Evolutionary conservation across 2,113 vertebrate species (phyloP).

Genomic region (Nyctereutes procyonoides): DNA sequence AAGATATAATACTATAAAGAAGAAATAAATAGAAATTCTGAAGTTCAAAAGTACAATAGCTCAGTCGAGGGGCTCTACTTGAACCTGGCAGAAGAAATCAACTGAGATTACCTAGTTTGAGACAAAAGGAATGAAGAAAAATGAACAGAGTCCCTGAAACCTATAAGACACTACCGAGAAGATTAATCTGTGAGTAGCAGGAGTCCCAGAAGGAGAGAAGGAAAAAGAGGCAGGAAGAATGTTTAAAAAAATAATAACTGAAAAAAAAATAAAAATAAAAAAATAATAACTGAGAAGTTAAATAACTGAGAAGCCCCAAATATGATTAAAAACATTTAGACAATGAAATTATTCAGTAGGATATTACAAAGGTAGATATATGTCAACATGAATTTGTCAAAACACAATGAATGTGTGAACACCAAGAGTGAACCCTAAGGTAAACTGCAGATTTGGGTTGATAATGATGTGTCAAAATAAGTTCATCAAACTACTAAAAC

Average conservation of each 20-base stretch:
- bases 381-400: not conserved
- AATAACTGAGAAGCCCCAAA: not conserved
- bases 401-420: not conserved
- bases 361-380: not conserved
- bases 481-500: not conserved
- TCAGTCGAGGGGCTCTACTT: not conserved
- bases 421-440: not conserved
- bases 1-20: not conserved
- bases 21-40: not conserved
- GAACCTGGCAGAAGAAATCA: not conserved
- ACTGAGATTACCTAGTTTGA: not conserved
- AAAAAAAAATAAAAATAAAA: not conserved
- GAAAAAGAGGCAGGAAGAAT: not conserved
- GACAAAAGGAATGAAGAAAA: not conserved
- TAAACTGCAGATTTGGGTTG: not conserved
- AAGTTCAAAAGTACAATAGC: not conserved
- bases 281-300: not conserved
- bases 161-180: not conserved
- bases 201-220: not conserved
- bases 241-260: not conserved
- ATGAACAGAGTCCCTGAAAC: not conserved
- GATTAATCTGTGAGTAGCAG: not conserved
- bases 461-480: not conserved
- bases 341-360: not conserved
- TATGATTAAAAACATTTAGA: not conserved